Base-by-base conservation (phyloP, 2,797 vertebrate genomes). In the Siniperca scherzeri region DNA sequence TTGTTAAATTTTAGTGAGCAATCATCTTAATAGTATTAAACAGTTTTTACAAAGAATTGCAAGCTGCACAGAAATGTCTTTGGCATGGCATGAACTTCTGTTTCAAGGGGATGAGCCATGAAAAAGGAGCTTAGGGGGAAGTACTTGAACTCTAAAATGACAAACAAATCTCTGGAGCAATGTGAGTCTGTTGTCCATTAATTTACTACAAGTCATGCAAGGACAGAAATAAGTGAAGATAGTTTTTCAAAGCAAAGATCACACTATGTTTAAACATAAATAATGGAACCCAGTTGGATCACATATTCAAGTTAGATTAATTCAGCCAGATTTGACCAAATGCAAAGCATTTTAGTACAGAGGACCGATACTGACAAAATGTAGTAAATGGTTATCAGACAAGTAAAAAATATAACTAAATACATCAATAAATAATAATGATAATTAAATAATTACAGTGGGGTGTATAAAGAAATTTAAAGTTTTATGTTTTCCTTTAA, bases 11-110 rank as follows among this genome's bases (percentile, higher is more conserved):
- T 70, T 72, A 74, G 68, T 27, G 25, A 85, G 85, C 40, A 78
- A 74, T 74, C 66, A 75, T 72, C 71, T 85, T 85, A 85, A 88
- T 77, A 78, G 73, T 59, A 74, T 86, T 82, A 71, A 70, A 55
- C 61, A 21, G 61, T 77, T 81, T 77, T 77, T 74, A 68, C 55
- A 75, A 83, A 90, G 71, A 52, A 64, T 22, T 48, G 66, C 16
- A 4, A 81, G 76, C 77, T 70, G 71, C 70, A 77, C 53, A 85
- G 85, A 85, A 71, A 78, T 46, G 74, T 50, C 78, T 83, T 76
- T 84, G 76, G 73, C 50, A 16, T 53, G 25, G 53, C 50, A 74
- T 78, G 38, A 80, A 80, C 86, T 81, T 77, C 40, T 57, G 75
- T 82, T 86, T 78, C 27, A 42, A 83, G 71, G 83, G 72, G 75